Conservation (phyloP, 2,113 vertebrate species). For the Scophthalmus maximus region DNA sequence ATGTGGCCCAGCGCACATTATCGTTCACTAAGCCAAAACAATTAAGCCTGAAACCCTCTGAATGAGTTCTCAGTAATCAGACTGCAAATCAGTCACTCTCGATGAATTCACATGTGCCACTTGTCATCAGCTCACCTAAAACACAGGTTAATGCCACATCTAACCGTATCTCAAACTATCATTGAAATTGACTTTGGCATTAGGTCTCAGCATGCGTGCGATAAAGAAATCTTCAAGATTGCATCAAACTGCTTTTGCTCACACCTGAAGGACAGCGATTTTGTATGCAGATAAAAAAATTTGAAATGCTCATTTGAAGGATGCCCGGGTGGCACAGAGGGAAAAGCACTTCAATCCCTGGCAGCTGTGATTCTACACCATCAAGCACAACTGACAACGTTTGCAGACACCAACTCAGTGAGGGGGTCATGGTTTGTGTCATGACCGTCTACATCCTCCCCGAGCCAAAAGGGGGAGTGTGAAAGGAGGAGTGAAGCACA, state of each 20-base stretch:
- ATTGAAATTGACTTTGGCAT: too few relatives aligned
- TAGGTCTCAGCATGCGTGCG: background rate
- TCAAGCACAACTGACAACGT: conserved; percentile 6
- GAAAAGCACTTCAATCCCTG: background rate
- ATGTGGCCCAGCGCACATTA: too few relatives aligned
- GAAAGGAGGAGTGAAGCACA: background rate
- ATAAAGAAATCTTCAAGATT: background rate
- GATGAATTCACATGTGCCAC: too few relatives aligned
- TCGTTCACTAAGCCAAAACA: background rate
- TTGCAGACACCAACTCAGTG: conserved; percentile 9
- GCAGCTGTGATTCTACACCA: conserved; percentile 7
- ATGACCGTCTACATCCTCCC: background rate
- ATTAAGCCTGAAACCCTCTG: background rate
- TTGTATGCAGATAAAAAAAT: background rate
- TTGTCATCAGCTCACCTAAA: too few relatives aligned
- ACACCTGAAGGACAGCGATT: background rate
- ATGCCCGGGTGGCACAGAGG: background rate
- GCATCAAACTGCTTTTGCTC: background rate
- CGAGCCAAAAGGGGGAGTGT: conserved; percentile 1
- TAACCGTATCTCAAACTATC: too few relatives aligned
- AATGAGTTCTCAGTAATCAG: too few relatives aligned
- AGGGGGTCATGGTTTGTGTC: conserved; percentile 11
- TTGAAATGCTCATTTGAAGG: background rate
- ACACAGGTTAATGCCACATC: too few relatives aligned
- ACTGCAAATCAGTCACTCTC: too few relatives aligned